phyloP scores from a whole-genome alignment of 1,140 invertebrate genomes.

The Pseudomyrmex flavicornis region DNA sequence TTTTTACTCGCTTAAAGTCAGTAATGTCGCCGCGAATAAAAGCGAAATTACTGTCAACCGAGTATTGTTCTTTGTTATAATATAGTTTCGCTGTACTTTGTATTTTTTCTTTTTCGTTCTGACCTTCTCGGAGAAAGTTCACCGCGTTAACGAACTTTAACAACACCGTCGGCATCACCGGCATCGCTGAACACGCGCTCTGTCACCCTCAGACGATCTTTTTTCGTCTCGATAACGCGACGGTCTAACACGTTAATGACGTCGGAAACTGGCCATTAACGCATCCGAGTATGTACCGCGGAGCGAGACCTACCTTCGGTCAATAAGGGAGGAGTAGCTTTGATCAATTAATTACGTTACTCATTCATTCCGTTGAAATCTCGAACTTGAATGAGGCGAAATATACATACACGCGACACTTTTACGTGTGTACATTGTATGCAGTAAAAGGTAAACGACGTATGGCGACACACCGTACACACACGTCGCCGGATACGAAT shows the following conservation, averaged over 20 bases:
- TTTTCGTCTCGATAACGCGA: conserved; percentile 24
- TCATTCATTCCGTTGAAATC: conserved; percentile 9
- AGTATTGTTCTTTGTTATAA: no score
- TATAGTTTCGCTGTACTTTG: no score
- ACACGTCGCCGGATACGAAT: no score
- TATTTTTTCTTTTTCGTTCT: not conserved
- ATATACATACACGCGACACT: not conserved
- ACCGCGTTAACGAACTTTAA: conserved; percentile 36
- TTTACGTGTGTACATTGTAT: no score
- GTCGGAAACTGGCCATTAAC: not conserved
- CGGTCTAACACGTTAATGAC: conserved; percentile 15
- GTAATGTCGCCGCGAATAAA: no score
- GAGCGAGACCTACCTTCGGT: no score
- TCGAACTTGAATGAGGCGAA: not conserved
- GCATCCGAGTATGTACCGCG: not conserved
- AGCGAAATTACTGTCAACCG: no score
- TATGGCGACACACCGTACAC: no score
- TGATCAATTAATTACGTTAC: not conserved
- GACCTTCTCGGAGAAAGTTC: conserved; percentile 31
- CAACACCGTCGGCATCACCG: not conserved
- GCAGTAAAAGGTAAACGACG: not conserved
- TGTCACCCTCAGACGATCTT: not conserved
- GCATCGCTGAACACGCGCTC: not conserved
- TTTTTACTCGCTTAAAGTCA: no score
- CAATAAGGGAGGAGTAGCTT: not conserved